Evolutionary conservation across 2,797 vertebrate species (phyloP), one percentile per base, ranked within the genome.

Genomic region (Nannoperca obscura): DNA sequence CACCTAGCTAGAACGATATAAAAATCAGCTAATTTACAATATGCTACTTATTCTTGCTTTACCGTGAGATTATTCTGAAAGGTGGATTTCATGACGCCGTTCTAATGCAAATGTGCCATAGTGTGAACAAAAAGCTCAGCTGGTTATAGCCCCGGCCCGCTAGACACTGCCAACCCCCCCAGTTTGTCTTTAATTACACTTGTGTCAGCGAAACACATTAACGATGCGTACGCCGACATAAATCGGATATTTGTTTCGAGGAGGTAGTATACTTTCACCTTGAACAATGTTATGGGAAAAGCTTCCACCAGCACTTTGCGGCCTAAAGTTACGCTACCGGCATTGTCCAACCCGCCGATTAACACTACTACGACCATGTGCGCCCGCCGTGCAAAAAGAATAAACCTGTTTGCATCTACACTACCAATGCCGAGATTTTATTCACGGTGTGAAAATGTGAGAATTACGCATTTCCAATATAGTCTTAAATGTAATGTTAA

Each of bases 301-400:
- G 1, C 30, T 2, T 1, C 7, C 5, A 2, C 0, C 7, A 1
- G 30, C 10, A 0, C 7, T 2, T 1, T 6, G 38, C 15, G 78
- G 81, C 82, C 86, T 80, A 47, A 19, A 17, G 46, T 47, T 20
- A 42, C 22, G 7, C 52, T 71, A 46, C 67, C 71, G 59, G 76
- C 76, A 71, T 84, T 80, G 80, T 78, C 67, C 57, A 2, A 6
- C 5, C 46, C 7, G 36, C 38, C 30, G 38, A 34, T 17, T 58
- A n/a, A 14, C 17, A 4, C 9, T 14, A 58, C 57, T 2, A 1
- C 62, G 74, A 52, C 86, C 89, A 91, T 91, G 89, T 91, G 89
- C 85, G 72, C 54, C 11, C 1, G 0, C 32, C n/a, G 7, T 5
- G 11, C 11, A 9, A 52, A 24, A 30, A 14, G 11, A 36, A 47